Base-by-base conservation (phyloP, 2,797 vertebrate genomes). In the Petrocephalus schoutedeni region DNA sequence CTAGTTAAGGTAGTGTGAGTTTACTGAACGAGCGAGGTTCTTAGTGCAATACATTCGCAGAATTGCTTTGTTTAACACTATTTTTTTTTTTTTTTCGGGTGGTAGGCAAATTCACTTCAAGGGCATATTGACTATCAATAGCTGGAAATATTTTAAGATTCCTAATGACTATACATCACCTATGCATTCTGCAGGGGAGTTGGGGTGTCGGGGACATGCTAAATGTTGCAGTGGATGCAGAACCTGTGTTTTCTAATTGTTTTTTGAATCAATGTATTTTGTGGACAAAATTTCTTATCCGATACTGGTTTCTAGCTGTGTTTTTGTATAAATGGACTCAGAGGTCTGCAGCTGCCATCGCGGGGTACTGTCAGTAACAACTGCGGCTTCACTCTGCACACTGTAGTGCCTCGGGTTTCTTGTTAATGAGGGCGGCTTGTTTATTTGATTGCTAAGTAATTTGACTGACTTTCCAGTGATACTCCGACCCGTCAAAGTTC, bases 391-490 rank as follows among this genome's bases (percentile, higher is more conserved):
- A 49, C 82, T 36, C 19, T 71, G 86, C 90, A 90, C 41, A 21
- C 80, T 57, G 89, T 74, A 86, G 88, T 91, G 89, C 89, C 87
- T 86, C 83, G 86, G 19, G 16, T 61, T 87, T 57, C 59, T 61
- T 41, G 45, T 61, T 45, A 88, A 64, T 74, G 45, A 87, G n/a
- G 58, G 41, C 54, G 14, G 6, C 85, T 21, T 89, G 82, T 89
- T 32, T 77, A 36, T 89, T 89, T 12, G 89, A 89, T 91, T 56
- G 89, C 89, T 61, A 85, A 88, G 21, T 85, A 77, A 80, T 90
- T 91, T 93, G 92, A 94, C 91, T 93, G 92, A 93, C 51, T 94
- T 93, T 89, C 21, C 90, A 88, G 0, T 41, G 86, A 89, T 41
- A 90, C 87, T 88, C 57, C 59, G 41, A 83, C 89, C 84, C 89